Evolutionary conservation across 2,888 invertebrate genomes (phyloP).

Genomic region (Athalia cordata): DNA sequence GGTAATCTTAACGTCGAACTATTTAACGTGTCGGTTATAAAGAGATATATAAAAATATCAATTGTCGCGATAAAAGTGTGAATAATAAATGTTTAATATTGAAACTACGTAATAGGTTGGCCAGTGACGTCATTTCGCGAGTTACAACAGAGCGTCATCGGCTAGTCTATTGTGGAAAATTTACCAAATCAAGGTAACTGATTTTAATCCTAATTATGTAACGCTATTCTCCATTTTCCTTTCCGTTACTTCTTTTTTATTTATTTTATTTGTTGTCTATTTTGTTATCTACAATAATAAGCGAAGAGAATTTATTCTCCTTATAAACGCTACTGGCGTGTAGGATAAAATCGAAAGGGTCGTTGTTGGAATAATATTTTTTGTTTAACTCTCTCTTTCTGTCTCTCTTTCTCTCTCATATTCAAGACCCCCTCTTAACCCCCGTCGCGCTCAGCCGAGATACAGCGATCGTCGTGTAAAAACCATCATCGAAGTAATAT

Average conservation of each 20-base stretch:
- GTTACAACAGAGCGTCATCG: conserved; percentile 68
- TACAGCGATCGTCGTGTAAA: conserved; percentile 9
- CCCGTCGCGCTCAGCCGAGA: conserved; percentile 7
- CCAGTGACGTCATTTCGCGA: conserved; percentile 66
- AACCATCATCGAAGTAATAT: conserved; percentile 23
- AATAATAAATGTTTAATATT: conserved; percentile 1
- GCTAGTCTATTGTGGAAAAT: conserved; percentile 64
- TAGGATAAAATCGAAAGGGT: background rate
- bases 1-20: conserved; percentile 51
- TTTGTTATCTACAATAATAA: no score
- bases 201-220: conserved; percentile 48
- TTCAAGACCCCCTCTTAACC: conserved; percentile 13
- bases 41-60: conserved; percentile 37
- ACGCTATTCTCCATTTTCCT: background rate
- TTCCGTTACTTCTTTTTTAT: no score
- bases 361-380: background rate
- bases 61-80: conserved; percentile 9
- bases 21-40: conserved; percentile 7
- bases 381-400: background rate
- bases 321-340: background rate
- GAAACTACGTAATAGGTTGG: conserved; percentile 50
- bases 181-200: conserved; percentile 51
- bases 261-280: no score
- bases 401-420: no score
- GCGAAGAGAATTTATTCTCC: background rate